Evolutionary conservation across 2,888 invertebrate genomes (phyloP).

Genomic region (Hypercompe scribonia): DNA sequence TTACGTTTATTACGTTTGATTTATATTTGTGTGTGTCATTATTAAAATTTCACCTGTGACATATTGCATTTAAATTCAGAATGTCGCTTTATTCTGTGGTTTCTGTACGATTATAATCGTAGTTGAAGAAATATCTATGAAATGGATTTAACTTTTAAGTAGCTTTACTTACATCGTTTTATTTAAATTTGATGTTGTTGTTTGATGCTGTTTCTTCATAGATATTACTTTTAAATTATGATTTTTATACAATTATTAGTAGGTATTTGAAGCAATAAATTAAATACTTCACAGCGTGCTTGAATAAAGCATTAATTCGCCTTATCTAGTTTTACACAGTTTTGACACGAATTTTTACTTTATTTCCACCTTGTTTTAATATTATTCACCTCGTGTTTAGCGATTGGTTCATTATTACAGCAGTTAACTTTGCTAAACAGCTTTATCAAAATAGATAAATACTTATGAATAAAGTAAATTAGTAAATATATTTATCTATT

Average conservation of each 20-base stretch:
- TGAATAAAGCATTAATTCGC: slow-evolving; percentile 35
- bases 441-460: slow-evolving; percentile 28
- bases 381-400: slow-evolving; percentile 28
- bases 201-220: slow-evolving; percentile 28
- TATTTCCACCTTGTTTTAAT: slow-evolving; percentile 29
- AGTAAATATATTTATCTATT: slow-evolving; percentile 23
- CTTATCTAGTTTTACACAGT: slow-evolving; percentile 12
- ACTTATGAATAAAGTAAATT: neutral
- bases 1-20: slow-evolving; percentile 60
- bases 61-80: slow-evolving; percentile 38
- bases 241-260: slow-evolving; percentile 27
- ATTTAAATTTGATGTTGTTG: neutral
- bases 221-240: slow-evolving; percentile 28
- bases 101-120: slow-evolving; percentile 53
- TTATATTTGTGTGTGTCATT: slow-evolving; percentile 56
- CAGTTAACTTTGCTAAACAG: slow-evolving; percentile 25
- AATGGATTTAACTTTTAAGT: neutral
- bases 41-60: slow-evolving; percentile 57
- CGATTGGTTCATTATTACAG: slow-evolving; percentile 12
- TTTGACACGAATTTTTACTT: slow-evolving; percentile 32
- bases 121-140: slow-evolving; percentile 36
- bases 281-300: slow-evolving; percentile 35
- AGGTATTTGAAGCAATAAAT: slow-evolving; percentile 38
- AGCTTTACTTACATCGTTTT: neutral
- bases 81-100: slow-evolving; percentile 64